Evolutionary conservation across 2,797 vertebrate species (phyloP).

Genomic region (Spinus olivaceus): DNA sequence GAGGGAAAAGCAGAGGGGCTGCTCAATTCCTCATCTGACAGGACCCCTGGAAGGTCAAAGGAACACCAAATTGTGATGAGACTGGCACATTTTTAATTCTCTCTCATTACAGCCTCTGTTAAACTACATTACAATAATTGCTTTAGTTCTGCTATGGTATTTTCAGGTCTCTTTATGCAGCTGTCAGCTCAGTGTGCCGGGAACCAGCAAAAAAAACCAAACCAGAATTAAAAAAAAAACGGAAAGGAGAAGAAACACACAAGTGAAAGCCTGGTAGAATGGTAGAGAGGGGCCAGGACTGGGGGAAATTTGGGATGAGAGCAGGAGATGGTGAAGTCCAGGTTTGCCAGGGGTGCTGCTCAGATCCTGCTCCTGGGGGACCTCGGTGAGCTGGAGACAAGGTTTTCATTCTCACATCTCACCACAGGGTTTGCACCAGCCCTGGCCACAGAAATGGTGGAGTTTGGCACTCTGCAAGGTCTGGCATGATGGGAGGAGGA

Average conservation of each 20-base stretch:
- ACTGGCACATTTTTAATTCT: constrained; percentile 74
- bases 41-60: constrained; percentile 66
- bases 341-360: not conserved
- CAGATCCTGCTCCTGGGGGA: not conserved
- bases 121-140: constrained; percentile 78
- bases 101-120: constrained; percentile 75
- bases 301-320: not conserved
- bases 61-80: constrained; percentile 65
- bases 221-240: not conserved
- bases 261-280: not conserved
- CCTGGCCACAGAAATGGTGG: not conserved
- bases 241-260: not conserved
- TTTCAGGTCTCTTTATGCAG: constrained; percentile 69
- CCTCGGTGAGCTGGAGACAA: not conserved
- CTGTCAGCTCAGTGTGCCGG: constrained; percentile 65
- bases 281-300: not conserved
- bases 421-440: not conserved
- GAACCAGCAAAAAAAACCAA: not conserved
- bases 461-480: not conserved
- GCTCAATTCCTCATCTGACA: not conserved
- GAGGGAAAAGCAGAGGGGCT: not conserved
- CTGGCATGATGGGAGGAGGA: not conserved
- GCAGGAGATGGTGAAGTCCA: not conserved
- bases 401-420: not conserved
- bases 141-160: constrained; percentile 78